A percentile compares a stretch with the other conserved stretches of the same genome.
These are phyloP conservation scores for Eurystomus gularis DNA, from an alignment of 2,113 vertebrate genomes.

Conservation along the genomic window DNA sequence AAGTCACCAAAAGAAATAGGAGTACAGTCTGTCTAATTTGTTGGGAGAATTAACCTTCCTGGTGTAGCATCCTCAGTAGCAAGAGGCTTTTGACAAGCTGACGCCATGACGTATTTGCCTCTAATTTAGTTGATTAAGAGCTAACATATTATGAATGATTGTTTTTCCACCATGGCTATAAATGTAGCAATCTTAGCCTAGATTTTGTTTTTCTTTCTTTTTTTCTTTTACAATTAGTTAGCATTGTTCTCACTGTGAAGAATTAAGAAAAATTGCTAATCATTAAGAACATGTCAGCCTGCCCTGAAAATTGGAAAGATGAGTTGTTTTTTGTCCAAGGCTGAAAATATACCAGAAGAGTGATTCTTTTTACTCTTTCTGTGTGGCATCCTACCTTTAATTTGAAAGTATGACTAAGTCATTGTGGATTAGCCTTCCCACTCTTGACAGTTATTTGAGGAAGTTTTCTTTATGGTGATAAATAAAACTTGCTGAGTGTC, in stretches of 20 bases:
- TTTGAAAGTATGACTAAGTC: conserved; percentile 44
- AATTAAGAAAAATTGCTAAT: conserved; percentile 45
- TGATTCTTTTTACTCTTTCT: not conserved
- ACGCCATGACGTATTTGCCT: not conserved
- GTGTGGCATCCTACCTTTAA: not conserved
- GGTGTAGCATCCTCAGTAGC: not conserved
- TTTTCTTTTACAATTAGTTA: not conserved
- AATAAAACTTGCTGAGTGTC: not conserved
- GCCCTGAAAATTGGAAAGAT: conserved; percentile 7
- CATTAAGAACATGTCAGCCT: conserved; percentile 1
- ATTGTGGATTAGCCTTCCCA: conserved; percentile 25
- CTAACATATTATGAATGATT: not conserved
- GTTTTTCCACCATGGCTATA: not conserved
- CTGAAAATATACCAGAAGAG: conserved; percentile 2
- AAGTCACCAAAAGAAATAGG: not conserved
- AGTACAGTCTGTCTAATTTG: not conserved
- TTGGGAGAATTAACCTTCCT: not conserved
- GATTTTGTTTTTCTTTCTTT: not conserved
- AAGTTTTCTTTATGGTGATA: conserved; percentile 24
- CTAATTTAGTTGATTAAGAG: not conserved
- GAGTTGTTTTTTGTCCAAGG: not conserved
- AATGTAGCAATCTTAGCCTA: not conserved
- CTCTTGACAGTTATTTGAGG: conserved; percentile 23
- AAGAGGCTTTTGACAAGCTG: not conserved
- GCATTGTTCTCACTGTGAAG: not conserved